Percentiles rank a stretch among this genome's conserved stretches.
These are phyloP conservation scores for Phymorhynchus buccinoides DNA, from an alignment of 1,140 invertebrate genomes.

Conservation along the genomic window DNA sequence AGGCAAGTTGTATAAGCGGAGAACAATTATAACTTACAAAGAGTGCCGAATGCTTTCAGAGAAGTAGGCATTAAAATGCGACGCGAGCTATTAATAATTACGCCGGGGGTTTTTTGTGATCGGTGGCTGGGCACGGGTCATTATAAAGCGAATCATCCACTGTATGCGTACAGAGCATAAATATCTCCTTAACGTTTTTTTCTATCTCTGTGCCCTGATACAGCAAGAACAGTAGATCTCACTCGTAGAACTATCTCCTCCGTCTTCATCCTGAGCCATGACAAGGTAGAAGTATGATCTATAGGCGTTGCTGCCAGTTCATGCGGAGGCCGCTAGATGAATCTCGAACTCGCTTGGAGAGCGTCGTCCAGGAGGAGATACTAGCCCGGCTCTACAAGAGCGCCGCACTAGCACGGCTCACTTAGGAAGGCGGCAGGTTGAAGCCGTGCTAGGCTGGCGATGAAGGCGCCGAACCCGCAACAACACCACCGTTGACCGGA, in stretches of 20 bases:
- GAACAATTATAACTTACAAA: too few species aligned
- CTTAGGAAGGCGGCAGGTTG: constrained; percentile 95
- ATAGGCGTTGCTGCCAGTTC: constrained; percentile 86
- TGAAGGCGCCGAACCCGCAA: constrained; percentile 98
- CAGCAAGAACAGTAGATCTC: constrained; percentile 8
- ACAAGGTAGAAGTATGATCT: constrained; percentile 95
- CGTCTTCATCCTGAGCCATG: constrained; percentile 96
- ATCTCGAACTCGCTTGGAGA: constrained; percentile 94
- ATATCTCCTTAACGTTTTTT: too few species aligned
- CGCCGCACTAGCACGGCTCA: too few species aligned
- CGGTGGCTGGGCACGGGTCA: too few species aligned
- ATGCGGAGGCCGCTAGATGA: constrained; percentile 90
- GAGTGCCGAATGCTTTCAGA: too few species aligned
- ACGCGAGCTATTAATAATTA: too few species aligned
- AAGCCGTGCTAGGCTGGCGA: constrained; percentile 96
- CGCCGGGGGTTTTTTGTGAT: too few species aligned
- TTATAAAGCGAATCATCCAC: too few species aligned
- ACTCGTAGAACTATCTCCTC: constrained; percentile 97
- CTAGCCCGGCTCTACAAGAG: constrained; percentile 86
- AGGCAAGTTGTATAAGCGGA: too few species aligned
- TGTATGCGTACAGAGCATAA: too few species aligned
- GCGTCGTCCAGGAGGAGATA: constrained; percentile 94
- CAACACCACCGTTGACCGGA: constrained; percentile 99
- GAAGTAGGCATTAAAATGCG: too few species aligned
- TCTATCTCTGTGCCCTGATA: too few species aligned